phyloP scores from a whole-genome alignment of 2,888 invertebrate species.

The Ichneumoninae sp. region DNA sequence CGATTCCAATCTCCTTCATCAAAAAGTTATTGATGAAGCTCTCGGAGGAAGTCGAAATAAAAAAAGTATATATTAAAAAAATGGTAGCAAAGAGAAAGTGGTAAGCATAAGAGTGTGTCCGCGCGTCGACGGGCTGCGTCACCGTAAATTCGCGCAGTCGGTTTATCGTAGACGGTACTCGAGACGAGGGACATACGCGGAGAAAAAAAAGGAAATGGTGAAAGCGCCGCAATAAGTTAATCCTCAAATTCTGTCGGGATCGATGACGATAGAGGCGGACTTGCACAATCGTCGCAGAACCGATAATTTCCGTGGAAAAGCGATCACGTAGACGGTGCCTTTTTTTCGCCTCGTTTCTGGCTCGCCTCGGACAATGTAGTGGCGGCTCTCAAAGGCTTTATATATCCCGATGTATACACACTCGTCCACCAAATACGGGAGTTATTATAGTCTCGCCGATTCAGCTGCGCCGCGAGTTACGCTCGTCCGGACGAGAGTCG shows the following conservation, averaged over 20 bases:
- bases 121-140: slow-evolving; percentile 54
- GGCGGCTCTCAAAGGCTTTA: slow-evolving; percentile 11
- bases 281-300: not conserved
- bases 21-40: slow-evolving; percentile 55
- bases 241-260: slow-evolving; percentile 14
- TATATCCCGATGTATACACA: slow-evolving; percentile 34
- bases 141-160: slow-evolving; percentile 54
- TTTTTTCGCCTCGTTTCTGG: slow-evolving; percentile 14
- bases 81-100: slow-evolving; percentile 60
- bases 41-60: slow-evolving; percentile 7
- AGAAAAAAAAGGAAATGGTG: slow-evolving; percentile 24
- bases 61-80: slow-evolving; percentile 13
- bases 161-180: slow-evolving; percentile 24
- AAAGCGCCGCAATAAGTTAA: slow-evolving; percentile 24
- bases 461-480: slow-evolving; percentile 15
- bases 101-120: slow-evolving; percentile 22
- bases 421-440: slow-evolving; percentile 62
- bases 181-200: not conserved
- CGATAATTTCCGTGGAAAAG: slow-evolving; percentile 28
- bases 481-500: slow-evolving; percentile 3
- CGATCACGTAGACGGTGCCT: slow-evolving; percentile 8
- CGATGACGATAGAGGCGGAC: not conserved
- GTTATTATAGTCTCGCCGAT: slow-evolving; percentile 54
- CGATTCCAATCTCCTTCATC: slow-evolving; percentile 25
- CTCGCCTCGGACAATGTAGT: slow-evolving; percentile 45